Conservation (phyloP, 2,888 invertebrate species). For the Lasioglossum malachurum region DNA sequence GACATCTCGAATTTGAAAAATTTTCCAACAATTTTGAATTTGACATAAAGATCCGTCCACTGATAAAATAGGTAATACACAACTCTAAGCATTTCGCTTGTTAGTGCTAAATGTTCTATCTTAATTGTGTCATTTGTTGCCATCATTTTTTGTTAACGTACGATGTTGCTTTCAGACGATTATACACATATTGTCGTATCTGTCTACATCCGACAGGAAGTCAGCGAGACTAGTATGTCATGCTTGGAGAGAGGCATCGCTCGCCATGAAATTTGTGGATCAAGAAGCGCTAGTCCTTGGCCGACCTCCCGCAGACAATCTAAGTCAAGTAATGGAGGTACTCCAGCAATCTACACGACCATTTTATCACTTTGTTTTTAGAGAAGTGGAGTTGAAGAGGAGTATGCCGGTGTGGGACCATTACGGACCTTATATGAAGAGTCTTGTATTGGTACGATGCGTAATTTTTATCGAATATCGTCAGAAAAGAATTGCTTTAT, state of each 20-base stretch:
- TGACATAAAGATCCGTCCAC: too few species aligned
- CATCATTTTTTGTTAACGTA: background rate
- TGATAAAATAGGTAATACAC: background rate
- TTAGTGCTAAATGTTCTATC: background rate
- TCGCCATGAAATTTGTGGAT: conserved; percentile 87
- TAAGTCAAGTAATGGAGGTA: conserved; percentile 83
- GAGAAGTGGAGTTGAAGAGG: conserved; percentile 86
- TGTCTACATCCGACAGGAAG: conserved; percentile 89
- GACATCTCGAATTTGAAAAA: too few species aligned
- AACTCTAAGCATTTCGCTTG: too few species aligned
- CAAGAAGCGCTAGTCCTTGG: conserved; percentile 86
- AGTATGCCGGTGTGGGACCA: conserved; percentile 87
- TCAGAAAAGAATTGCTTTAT: background rate
- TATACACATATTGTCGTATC: conserved; percentile 88
- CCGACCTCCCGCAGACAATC: conserved; percentile 85
- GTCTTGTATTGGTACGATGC: conserved; percentile 85
- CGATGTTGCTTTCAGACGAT: conserved; percentile 86
- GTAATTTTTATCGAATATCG: background rate
- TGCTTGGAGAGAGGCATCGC: conserved; percentile 89
- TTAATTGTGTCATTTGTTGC: background rate
- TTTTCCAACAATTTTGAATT: too few species aligned
- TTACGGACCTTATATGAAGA: conserved; percentile 87
- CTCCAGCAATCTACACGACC: conserved; percentile 85
- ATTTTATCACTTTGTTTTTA: conserved; percentile 86
- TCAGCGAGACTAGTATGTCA: conserved; percentile 88